Percentiles rank a stretch among this genome's conserved stretches.
Conservation (phyloP, 2,888 invertebrate genomes). For the Escarpia spicata region DNA sequence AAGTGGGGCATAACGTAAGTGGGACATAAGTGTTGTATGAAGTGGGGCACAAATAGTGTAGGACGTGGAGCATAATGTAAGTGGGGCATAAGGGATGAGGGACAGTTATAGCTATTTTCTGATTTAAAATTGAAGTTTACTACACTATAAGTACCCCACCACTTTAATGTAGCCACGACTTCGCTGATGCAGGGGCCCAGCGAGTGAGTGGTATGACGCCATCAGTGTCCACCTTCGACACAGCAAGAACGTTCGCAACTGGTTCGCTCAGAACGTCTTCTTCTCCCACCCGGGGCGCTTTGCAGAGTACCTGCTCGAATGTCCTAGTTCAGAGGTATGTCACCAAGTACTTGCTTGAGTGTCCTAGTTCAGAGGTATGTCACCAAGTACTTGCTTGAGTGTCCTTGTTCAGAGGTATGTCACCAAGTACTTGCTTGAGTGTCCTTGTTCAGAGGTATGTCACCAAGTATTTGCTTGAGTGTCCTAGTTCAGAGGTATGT, state of each 20-base stretch:
- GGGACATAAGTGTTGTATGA: no score
- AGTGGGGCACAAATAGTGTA: neutral
- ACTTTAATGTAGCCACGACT: no score
- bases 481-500: no score
- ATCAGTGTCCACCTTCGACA: slow-evolving; percentile 61
- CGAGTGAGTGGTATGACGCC: slow-evolving; percentile 73
- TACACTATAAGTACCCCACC: neutral
- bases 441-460: no score
- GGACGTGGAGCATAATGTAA: neutral
- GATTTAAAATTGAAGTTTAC: neutral
- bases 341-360: slow-evolving; percentile 76
- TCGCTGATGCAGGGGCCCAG: slow-evolving; percentile 76
- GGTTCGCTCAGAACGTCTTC: slow-evolving; percentile 91
- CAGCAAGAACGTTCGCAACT: slow-evolving; percentile 84
- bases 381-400: neutral
- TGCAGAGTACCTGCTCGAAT: slow-evolving; percentile 90
- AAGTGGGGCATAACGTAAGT: no score
- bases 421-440: no score
- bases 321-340: slow-evolving; percentile 84
- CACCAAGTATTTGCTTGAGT: no score
- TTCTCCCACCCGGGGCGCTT: slow-evolving; percentile 86
- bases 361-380: slow-evolving; percentile 69
- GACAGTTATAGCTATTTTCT: no score
- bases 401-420: no score
- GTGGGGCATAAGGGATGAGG: neutral